Percentiles rank a stretch among this genome's conserved stretches.
phyloP scores from a whole-genome alignment of 2,113 vertebrate genomes.

The Cranoglanis bouderius region DNA sequence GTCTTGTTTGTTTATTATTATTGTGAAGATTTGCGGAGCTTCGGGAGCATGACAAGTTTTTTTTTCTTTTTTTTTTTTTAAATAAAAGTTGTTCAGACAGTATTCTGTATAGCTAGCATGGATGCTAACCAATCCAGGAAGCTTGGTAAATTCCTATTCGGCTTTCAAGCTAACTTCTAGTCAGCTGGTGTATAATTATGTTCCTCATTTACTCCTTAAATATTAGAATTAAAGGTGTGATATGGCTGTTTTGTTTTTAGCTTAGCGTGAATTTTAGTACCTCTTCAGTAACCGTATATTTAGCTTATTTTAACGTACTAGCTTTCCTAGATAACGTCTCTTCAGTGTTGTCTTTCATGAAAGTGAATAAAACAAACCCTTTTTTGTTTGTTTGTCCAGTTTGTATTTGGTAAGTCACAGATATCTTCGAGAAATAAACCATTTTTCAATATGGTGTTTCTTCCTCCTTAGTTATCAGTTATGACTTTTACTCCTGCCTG shows the following conservation, averaged over 20 bases:
- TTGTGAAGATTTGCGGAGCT: neutral
- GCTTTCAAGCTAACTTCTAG: neutral
- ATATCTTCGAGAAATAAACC: neutral
- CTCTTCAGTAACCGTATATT: neutral
- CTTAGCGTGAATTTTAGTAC: neutral
- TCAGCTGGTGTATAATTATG: neutral
- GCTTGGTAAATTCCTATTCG: neutral
- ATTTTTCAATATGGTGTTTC: neutral
- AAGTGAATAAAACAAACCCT: neutral
- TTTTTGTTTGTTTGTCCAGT: neutral
- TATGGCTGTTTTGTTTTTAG: neutral
- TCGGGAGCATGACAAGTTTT: neutral
- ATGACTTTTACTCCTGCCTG: neutral
- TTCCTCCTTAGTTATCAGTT: neutral
- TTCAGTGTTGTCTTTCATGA: neutral
- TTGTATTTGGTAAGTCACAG: neutral
- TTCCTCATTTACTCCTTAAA: neutral
- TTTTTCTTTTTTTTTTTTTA: too few species aligned
- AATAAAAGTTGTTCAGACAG: neutral
- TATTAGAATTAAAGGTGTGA: neutral
- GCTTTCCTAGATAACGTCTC: neutral
- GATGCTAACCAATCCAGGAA: conserved; percentile 22
- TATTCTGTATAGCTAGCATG: neutral
- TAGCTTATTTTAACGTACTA: neutral
- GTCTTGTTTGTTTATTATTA: neutral